These are phyloP conservation scores for Marcusenius ussheri DNA, from an alignment of 2,113 vertebrate genomes.

Conservation along the genomic window DNA sequence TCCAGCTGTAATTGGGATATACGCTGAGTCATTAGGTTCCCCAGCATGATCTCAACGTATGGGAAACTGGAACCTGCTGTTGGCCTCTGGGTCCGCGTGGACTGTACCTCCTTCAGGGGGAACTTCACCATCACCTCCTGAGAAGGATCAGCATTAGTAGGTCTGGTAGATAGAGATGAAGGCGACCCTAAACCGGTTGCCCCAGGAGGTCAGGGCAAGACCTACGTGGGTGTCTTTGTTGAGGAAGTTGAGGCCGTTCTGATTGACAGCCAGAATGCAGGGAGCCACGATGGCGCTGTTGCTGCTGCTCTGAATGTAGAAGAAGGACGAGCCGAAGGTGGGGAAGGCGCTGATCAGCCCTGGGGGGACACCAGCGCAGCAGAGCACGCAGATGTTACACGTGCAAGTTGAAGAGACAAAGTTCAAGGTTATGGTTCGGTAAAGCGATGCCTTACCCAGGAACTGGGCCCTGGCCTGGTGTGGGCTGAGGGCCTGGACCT, in stretches of 20 bases:
- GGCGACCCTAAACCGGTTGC: background rate
- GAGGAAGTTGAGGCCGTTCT: conserved; percentile 89
- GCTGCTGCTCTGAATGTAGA: conserved; percentile 92
- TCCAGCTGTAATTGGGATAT: conserved; percentile 89
- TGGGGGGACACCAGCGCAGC: conserved; percentile 36
- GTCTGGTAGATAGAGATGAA: background rate
- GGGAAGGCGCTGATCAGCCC: conserved; percentile 86
- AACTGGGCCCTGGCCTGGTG: conserved; percentile 92
- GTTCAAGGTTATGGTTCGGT: background rate
- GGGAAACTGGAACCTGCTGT: conserved; percentile 80
- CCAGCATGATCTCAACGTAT: conserved; percentile 83
- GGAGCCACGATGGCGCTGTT: conserved; percentile 69
- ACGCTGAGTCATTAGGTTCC: conserved; percentile 73
- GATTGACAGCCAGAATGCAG: conserved; percentile 86
- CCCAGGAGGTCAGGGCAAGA: conserved; percentile 8
- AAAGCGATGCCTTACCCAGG: conserved; percentile 61
- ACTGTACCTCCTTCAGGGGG: conserved; percentile 86
- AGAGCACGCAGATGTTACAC: background rate
- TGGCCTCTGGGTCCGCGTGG: conserved; percentile 78
- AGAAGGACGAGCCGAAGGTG: conserved; percentile 94
- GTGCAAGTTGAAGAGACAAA: background rate
- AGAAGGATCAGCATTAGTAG: background rate
- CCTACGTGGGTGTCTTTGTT: conserved; percentile 87
- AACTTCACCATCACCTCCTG: conserved; percentile 80
- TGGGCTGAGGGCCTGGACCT: conserved; percentile 77